Conservation (phyloP, 2,888 invertebrate species). For the Glyphotaelius pellucidus region DNA sequence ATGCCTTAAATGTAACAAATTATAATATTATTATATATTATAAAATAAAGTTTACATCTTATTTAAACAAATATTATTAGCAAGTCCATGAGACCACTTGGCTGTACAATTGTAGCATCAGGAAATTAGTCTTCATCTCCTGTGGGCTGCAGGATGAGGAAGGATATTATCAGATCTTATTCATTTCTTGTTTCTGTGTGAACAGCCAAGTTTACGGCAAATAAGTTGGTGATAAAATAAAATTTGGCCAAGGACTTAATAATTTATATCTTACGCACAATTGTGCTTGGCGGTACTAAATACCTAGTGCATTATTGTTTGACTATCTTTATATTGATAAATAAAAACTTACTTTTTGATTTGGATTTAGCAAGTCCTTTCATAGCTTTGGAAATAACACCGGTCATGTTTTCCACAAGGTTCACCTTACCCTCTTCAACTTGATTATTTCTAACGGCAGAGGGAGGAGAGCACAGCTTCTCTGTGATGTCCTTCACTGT, state of each 20-base stretch:
- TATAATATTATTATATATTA: conserved; percentile 60
- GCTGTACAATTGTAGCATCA: neutral
- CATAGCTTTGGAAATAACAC: conserved; percentile 95
- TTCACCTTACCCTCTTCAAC: conserved; percentile 80
- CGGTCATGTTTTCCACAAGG: conserved; percentile 90
- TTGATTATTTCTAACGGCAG: conserved; percentile 71
- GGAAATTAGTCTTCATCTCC: neutral
- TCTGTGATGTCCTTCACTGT: conserved; percentile 94
- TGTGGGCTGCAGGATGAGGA: neutral
- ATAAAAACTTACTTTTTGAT: conserved; percentile 80
- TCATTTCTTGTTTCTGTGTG: neutral
- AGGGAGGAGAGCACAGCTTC: conserved; percentile 86
- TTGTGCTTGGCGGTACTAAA: no score
- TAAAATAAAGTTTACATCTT: neutral
- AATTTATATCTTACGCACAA: neutral
- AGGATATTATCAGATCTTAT: neutral
- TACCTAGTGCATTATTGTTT: neutral
- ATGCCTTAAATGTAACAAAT: conserved; percentile 76
- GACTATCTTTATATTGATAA: neutral
- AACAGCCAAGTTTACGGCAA: neutral
- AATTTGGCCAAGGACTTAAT: neutral
- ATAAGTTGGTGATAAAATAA: neutral
- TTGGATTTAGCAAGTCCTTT: conserved; percentile 93
- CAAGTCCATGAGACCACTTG: neutral
- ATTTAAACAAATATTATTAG: neutral